phyloP scores from a whole-genome alignment of 2,113 vertebrate species.

The Atherinomorus stipes region DNA sequence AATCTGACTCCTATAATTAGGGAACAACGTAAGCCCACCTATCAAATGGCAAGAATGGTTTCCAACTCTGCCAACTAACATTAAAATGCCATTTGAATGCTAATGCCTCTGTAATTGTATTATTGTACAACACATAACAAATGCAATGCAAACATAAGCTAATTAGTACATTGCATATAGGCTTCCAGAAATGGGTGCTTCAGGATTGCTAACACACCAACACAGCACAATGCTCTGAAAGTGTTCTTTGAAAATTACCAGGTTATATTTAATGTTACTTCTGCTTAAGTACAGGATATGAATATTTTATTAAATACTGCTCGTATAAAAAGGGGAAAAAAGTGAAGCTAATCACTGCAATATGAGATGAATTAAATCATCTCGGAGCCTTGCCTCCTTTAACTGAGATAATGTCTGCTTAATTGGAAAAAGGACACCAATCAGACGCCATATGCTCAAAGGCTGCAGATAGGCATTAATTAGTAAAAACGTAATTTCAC shows the following conservation, averaged over 20 bases:
- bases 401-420: conserved; percentile 25
- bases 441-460: conserved; percentile 41
- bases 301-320: conserved; percentile 2
- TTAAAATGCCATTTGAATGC: conserved; percentile 32
- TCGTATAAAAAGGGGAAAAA: background rate
- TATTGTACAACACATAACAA: conserved; percentile 7
- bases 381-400: background rate
- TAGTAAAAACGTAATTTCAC: conserved; percentile 35
- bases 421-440: conserved; percentile 40
- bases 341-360: conserved; percentile 1
- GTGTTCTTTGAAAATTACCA: background rate
- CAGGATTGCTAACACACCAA: background rate
- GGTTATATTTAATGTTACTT: conserved; percentile 6
- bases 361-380: conserved; percentile 7
- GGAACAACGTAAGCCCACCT: conserved; percentile 3
- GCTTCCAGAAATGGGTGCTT: background rate
- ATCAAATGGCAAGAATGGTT: conserved; percentile 5
- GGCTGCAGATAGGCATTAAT: conserved; percentile 30
- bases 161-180: background rate
- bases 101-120: conserved; percentile 31
- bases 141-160: conserved; percentile 1
- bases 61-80: conserved; percentile 7
- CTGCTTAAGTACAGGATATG: background rate
- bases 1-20: conserved; percentile 11
- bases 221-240: background rate